Evolutionary conservation across 2,797 vertebrate species (phyloP), one percentile per base, ranked within the genome.

Genomic region (Mustela erminea): DNA sequence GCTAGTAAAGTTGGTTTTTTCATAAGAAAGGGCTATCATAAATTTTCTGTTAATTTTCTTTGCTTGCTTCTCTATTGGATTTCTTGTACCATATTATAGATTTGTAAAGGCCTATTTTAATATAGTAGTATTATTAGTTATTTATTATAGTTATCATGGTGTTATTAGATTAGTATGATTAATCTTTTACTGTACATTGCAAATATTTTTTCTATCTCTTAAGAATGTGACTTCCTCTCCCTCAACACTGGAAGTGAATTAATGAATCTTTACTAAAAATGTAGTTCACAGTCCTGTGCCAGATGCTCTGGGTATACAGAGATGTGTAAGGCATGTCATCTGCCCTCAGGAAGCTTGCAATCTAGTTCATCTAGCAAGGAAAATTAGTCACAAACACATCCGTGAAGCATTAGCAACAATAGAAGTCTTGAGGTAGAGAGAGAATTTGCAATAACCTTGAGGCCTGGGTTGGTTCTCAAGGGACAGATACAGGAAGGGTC

Each of bases 161-260:
- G 10, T 60, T 60, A 25, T 60, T 60, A 60, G 58, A 60, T 27
- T 52, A 72, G 72, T 21, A 60, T 43, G 74, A 89, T 75, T 91
- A 35, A 66, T 74, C 29, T 32, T 82, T 86, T 41, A n/a, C 54
- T 7, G 6, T 46, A 41, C 35, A 2, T 58, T 87, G 5, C 27
- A 96, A 85, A 60, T 74, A 43, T 1, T 86, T 82, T 81, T 93
- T 70, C 56, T 41, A 43, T 80, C 62, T 88, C n/a, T 80, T 75
- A 92, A 92, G 25, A 91, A 66, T 43, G 20, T 88, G 58, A 54
- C 74, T 56, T 82, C 29, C 5, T 4, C 5, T 35, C 9, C 81
- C 7, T 18, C 46, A 87, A 68, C 29, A 64, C 10, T 83, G 23
- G n/a, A 93, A 92, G 41, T 72, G 20, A 87, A 87, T 72, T 54